phyloP scores from a whole-genome alignment of 2,113 vertebrate species.

The Dromas ardeola region DNA sequence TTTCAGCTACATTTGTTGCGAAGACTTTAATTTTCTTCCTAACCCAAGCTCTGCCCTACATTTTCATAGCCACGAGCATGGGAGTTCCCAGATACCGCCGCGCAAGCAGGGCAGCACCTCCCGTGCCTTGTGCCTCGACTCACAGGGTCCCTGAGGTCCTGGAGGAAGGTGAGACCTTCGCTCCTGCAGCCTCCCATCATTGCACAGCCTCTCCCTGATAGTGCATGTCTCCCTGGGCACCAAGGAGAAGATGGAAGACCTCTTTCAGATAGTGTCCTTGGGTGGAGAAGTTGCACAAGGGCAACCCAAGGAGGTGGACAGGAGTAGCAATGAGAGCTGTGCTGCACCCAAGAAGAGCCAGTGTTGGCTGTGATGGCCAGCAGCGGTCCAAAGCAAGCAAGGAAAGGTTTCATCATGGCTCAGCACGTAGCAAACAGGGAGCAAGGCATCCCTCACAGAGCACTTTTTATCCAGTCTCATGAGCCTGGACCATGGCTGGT shows the following conservation, averaged over 20 bases:
- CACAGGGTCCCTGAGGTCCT: neutral
- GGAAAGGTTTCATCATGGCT: neutral
- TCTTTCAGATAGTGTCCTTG: neutral
- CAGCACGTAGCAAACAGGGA: neutral
- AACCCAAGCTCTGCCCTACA: conserved; percentile 15
- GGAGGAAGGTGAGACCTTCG: neutral
- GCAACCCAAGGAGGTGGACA: neutral
- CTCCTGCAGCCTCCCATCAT: neutral
- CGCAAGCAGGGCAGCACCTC: neutral
- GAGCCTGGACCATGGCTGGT: neutral
- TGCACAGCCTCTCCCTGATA: neutral
- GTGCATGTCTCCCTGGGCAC: neutral
- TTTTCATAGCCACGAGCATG: neutral
- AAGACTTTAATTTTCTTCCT: neutral
- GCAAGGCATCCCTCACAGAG: neutral
- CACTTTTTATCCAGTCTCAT: neutral
- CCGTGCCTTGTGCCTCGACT: neutral
- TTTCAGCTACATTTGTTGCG: neutral
- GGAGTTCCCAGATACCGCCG: neutral
- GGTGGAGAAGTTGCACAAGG: neutral
- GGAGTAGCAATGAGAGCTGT: neutral
- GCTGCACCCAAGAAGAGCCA: neutral
- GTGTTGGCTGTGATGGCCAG: neutral
- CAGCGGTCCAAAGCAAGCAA: neutral
- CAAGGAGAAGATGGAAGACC: neutral